Evolutionary conservation across 2,113 vertebrate genomes (phyloP), one percentile per base, ranked within the genome.

Genomic region (Notarius lentiginosus): DNA sequence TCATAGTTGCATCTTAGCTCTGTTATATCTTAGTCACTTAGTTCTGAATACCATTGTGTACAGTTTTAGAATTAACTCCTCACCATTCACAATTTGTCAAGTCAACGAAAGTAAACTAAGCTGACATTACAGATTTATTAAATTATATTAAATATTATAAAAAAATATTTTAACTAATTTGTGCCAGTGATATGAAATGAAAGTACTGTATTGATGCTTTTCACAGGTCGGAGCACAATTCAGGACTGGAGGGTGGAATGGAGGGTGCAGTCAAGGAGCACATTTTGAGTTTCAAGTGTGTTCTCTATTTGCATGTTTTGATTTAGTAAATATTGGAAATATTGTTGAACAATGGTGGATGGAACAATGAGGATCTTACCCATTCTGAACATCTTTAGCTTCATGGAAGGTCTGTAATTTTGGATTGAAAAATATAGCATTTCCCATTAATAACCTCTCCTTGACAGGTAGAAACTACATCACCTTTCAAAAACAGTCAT

Each of bases 321-420:
- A 14, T 56, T 14, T 56, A 17, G 55, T 7, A 7, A 60, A 60
- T 60, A 56, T 1, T 56, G 53, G 7, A 53, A 53, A 53, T 53
- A 53, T 53, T 9, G 18, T 60, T 60, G 7, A 24, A 63, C 20
- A 24, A 24, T 63, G 61, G 20, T 22, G 60, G 20, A 12, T 66
- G 22, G 22, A 27, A 12, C 63, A 75, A 66, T 34, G 30, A 24
- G 2, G 5, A 12, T 84, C 92, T 89, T 86, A 94, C 95, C 93
- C 0, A 89, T 90, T 70, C 87, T 89, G 84, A 94, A 94, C 93
- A 95, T 93, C 88, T 94, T 92, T 63, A 95, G 94, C 93, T 8
- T 94, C 90, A n/a, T 82, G 47, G 87, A 94, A 95, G 82, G 92
- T 68, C 90, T 94, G 65, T 5, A 22, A 87, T 4, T 41, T 91